Conservation (phyloP, 2,797 vertebrate genomes). For the Percopsis omiscomaycus region DNA sequence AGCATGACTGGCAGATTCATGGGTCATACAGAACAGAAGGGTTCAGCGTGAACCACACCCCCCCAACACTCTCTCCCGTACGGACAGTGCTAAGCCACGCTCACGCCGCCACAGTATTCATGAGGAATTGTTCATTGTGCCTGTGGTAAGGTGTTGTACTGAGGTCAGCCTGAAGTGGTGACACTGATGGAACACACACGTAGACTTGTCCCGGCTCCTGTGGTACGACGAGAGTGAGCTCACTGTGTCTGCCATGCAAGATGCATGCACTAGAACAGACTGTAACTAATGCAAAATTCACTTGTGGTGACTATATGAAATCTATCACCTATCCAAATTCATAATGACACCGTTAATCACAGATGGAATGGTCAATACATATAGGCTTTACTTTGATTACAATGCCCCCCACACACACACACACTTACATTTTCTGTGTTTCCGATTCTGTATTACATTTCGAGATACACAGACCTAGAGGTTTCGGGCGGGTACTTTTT, state of each 20-base stretch:
- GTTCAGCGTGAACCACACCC: too few relatives aligned
- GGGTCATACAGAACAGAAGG: too few relatives aligned
- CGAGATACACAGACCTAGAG: neutral
- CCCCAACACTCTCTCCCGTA: too few relatives aligned
- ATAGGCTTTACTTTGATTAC: neutral
- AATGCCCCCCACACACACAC: neutral
- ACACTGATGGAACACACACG: slow-evolving; percentile 3
- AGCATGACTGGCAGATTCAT: too few relatives aligned
- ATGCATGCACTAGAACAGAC: slow-evolving; percentile 23
- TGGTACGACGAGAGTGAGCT: slow-evolving; percentile 11
- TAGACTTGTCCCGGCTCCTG: slow-evolving; percentile 3
- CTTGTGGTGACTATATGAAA: neutral
- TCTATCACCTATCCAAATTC: too few relatives aligned
- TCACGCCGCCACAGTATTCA: too few relatives aligned
- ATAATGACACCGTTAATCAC: too few relatives aligned
- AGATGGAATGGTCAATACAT: too few relatives aligned
- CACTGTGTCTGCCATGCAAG: slow-evolving; percentile 19
- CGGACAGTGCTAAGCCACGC: too few relatives aligned
- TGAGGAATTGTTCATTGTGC: too few relatives aligned
- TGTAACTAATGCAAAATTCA: slow-evolving; percentile 26
- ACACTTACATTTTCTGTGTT: neutral
- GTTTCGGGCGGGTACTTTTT: slow-evolving; percentile 1
- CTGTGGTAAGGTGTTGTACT: too few relatives aligned
- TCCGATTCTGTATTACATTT: neutral
- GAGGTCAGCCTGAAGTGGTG: neutral